Percentiles rank a stretch among this genome's conserved stretches.
phyloP scores from a whole-genome alignment of 1,140 invertebrate species.

The Temnothorax longispinosus region DNA sequence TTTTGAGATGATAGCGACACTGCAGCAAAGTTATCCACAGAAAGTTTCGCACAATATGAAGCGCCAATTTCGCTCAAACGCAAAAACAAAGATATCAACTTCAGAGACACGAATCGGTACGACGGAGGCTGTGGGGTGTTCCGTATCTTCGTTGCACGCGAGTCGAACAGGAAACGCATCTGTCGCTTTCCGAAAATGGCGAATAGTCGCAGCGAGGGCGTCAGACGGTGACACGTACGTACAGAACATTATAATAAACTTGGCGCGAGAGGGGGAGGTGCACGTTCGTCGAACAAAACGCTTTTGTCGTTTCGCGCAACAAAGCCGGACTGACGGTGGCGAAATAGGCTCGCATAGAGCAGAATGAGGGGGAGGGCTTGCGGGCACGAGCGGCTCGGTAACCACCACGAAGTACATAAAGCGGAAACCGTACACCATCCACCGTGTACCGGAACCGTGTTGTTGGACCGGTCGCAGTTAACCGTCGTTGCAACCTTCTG shows the following conservation, averaged over 20 bases:
- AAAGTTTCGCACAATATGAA: neutral
- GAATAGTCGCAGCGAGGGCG: slow-evolving; percentile 41
- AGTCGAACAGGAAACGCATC: slow-evolving; percentile 58
- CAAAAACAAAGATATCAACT: neutral
- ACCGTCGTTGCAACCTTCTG: slow-evolving; percentile 40
- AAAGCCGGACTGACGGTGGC: slow-evolving; percentile 73
- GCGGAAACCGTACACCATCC: slow-evolving; percentile 78
- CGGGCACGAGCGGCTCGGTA: slow-evolving; percentile 71
- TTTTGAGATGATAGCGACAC: neutral
- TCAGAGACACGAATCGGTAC: slow-evolving; percentile 28
- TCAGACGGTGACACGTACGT: slow-evolving; percentile 38
- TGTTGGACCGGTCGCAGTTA: slow-evolving; percentile 55
- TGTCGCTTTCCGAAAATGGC: slow-evolving; percentile 62
- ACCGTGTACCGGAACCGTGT: slow-evolving; percentile 54
- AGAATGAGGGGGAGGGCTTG: slow-evolving; percentile 33
- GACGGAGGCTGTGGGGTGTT: neutral
- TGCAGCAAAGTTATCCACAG: neutral
- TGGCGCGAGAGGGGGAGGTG: slow-evolving; percentile 16
- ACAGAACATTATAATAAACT: slow-evolving; percentile 70
- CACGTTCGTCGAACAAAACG: slow-evolving; percentile 78
- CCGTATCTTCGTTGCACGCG: slow-evolving; percentile 41
- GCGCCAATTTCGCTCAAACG: neutral
- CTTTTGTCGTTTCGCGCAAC: slow-evolving; percentile 80
- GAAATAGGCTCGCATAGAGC: slow-evolving; percentile 2
- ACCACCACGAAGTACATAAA: slow-evolving; percentile 81